phyloP scores from a whole-genome alignment of 2,888 invertebrate genomes.

The Adelognathus sp. region DNA sequence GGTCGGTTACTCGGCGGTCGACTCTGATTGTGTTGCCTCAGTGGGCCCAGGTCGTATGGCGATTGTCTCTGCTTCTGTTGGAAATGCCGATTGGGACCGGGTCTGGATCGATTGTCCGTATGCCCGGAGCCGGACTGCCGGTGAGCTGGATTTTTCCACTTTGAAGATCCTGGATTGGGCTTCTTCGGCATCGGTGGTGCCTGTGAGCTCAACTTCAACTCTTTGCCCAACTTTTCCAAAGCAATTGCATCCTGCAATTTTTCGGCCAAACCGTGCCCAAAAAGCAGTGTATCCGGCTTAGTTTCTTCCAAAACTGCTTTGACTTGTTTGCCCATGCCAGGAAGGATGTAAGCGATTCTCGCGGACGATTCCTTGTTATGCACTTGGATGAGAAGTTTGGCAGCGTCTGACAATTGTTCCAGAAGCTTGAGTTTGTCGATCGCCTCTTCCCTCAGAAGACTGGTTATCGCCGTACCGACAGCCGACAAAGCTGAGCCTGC shows the following conservation, averaged over 20 bases:
- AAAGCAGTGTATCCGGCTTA: constrained; percentile 25
- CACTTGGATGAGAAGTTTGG: constrained; percentile 10
- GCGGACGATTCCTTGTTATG: constrained; percentile 31
- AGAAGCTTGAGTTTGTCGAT: constrained; percentile 35
- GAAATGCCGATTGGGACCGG: neutral
- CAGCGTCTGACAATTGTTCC: neutral
- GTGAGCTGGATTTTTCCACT: constrained; percentile 1
- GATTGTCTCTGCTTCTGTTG: neutral
- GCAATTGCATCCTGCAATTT: constrained; percentile 20
- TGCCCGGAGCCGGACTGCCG: neutral
- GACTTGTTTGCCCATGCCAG: constrained; percentile 39
- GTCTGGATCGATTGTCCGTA: neutral
- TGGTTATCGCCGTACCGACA: constrained; percentile 30
- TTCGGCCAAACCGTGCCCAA: constrained; percentile 21
- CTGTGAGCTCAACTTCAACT: neutral
- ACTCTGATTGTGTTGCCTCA: constrained; percentile 6
- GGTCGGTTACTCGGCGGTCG: neutral
- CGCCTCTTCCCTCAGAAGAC: constrained; percentile 29
- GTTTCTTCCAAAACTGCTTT: constrained; percentile 33
- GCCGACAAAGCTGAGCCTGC: constrained; percentile 41
- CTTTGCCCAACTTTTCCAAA: constrained; percentile 19
- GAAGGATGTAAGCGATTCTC: constrained; percentile 45
- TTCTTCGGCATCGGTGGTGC: neutral
- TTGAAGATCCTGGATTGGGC: neutral
- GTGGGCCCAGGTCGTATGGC: neutral